phyloP scores from a whole-genome alignment of 2,113 vertebrate genomes.

The Ageneiosus marmoratus region DNA sequence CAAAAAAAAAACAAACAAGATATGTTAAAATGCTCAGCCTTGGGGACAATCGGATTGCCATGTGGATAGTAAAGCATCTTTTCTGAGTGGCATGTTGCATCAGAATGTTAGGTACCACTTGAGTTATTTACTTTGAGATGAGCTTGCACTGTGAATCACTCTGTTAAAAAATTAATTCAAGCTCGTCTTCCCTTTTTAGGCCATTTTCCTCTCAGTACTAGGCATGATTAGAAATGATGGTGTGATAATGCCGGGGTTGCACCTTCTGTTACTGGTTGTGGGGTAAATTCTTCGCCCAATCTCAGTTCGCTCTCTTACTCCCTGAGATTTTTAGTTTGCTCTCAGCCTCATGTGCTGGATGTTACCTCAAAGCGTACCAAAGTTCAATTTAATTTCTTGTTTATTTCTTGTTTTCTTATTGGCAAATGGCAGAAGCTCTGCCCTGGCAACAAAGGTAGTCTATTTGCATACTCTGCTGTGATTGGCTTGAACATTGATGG shows the following conservation, averaged over 20 bases:
- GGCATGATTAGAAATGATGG: constrained; percentile 29
- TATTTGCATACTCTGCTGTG: constrained; percentile 91
- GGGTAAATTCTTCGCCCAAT: constrained; percentile 68
- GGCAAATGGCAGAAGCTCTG: constrained; percentile 90
- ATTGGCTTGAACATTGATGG: constrained; percentile 82
- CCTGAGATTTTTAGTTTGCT: constrained; percentile 74
- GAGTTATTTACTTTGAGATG: not conserved
- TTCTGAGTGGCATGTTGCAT: not conserved
- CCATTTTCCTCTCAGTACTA: not conserved
- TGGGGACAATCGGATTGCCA: not conserved
- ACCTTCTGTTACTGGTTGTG: constrained; percentile 67
- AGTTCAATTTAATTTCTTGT: constrained; percentile 96
- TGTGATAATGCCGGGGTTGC: constrained; percentile 53
- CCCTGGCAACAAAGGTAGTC: constrained; percentile 95
- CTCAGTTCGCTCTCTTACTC: constrained; percentile 70
- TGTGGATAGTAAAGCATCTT: not conserved
- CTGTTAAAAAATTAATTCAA: not conserved
- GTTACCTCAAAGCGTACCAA: constrained; percentile 92
- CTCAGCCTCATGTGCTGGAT: constrained; percentile 86
- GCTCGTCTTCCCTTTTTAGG: not conserved
- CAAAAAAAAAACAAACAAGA: not conserved
- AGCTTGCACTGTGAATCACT: not conserved
- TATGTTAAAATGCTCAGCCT: not conserved
- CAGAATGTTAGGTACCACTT: not conserved
- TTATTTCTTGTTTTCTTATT: constrained; percentile 98